A percentile compares a stretch with the other conserved stretches of the same genome.
phyloP scores from a whole-genome alignment of 2,113 vertebrate genomes.

The Ranitomeya variabilis region DNA sequence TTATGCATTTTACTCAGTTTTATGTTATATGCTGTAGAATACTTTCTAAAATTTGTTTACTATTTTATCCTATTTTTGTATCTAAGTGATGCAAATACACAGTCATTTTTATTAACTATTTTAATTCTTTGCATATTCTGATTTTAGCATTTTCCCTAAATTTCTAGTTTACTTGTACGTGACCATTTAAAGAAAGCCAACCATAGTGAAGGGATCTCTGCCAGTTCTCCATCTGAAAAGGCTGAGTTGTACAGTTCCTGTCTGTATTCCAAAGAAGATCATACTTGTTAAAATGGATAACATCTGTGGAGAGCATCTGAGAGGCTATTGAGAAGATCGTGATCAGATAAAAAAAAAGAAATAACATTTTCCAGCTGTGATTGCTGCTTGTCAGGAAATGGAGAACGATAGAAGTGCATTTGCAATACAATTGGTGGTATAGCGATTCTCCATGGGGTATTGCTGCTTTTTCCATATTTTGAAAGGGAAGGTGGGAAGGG shows the following conservation, averaged over 20 bases:
- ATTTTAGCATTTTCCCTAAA: slow-evolving; percentile 13
- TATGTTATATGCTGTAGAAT: neutral
- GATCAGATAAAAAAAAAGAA: slow-evolving; percentile 32
- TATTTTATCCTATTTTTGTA: no score
- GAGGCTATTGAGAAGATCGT: slow-evolving; percentile 30
- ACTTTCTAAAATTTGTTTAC: no score
- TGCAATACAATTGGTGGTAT: neutral
- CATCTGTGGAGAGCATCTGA: slow-evolving; percentile 47
- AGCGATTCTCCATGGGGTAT: neutral
- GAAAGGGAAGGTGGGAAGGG: neutral
- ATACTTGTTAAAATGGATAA: slow-evolving; percentile 52
- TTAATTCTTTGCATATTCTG: neutral
- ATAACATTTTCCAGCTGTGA: slow-evolving; percentile 43
- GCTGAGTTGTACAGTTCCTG: slow-evolving; percentile 6
- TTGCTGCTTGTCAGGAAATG: slow-evolving; percentile 36
- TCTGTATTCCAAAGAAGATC: slow-evolving; percentile 49
- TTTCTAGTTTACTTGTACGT: slow-evolving; percentile 5
- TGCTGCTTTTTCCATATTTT: neutral
- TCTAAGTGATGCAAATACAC: neutral
- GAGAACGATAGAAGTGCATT: neutral
- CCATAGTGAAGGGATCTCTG: slow-evolving; percentile 13
- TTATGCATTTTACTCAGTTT: neutral
- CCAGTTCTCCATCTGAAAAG: slow-evolving; percentile 21
- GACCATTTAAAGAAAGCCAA: slow-evolving; percentile 39
- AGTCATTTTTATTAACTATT: neutral